Evolutionary conservation across 2,113 vertebrate genomes (phyloP).

Genomic region (Eupsittula cactorum): DNA sequence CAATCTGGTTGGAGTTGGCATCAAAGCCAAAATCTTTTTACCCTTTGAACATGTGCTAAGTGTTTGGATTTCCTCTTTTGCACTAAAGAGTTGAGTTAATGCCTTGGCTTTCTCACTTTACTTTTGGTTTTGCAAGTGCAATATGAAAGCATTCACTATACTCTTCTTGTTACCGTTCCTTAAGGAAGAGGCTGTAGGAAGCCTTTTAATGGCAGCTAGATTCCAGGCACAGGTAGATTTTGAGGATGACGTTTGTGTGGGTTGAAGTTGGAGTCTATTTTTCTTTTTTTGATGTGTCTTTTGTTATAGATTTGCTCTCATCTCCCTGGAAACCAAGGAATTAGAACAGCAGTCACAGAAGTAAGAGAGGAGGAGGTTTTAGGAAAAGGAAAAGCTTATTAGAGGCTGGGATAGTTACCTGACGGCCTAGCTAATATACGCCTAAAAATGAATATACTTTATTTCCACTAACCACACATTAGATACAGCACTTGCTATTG

Average conservation of each 20-base stretch:
- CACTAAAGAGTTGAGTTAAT: neutral
- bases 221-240: neutral
- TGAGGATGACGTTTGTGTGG: neutral
- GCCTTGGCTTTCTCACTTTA: neutral
- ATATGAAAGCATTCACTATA: neutral
- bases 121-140: neutral
- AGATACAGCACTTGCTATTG: neutral
- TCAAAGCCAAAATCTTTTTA: neutral
- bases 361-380: neutral
- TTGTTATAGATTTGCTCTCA: neutral
- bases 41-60: neutral
- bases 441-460: neutral
- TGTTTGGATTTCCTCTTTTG: neutral
- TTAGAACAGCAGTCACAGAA: neutral
- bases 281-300: neutral
- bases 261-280: constrained; percentile 5
- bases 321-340: constrained; percentile 51
- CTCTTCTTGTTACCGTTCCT: neutral
- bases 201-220: neutral
- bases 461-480: neutral
- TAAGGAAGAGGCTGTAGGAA: neutral
- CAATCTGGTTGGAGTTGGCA: neutral
- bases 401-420: neutral
- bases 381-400: neutral
- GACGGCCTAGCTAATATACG: neutral